These are phyloP conservation scores for Cyanoderma ruficeps DNA, from an alignment of 2,113 vertebrate genomes.

Conservation along the genomic window DNA sequence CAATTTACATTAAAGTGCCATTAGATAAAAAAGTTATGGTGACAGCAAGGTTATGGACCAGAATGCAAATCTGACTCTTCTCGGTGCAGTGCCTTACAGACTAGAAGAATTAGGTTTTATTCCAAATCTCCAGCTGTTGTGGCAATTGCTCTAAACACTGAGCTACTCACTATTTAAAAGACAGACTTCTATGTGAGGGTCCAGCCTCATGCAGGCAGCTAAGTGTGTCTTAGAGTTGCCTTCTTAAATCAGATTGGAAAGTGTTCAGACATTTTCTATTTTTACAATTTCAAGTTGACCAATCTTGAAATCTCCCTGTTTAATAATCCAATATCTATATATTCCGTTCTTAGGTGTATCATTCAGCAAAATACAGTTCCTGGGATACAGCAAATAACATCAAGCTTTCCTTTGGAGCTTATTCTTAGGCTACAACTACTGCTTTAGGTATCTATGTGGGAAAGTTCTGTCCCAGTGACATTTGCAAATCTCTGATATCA, in stretches of 20 bases:
- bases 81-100: background rate
- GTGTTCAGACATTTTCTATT: background rate
- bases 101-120: background rate
- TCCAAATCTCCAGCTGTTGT: background rate
- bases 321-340: background rate
- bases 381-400: background rate
- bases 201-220: background rate
- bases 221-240: background rate
- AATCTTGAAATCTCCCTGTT: background rate
- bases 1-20: background rate
- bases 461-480: conserved; percentile 8
- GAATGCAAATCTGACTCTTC: background rate
- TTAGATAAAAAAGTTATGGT: background rate
- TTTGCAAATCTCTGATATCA: conserved; percentile 20
- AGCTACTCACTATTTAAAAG: background rate
- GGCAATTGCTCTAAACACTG: background rate
- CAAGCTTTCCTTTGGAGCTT: background rate
- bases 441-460: background rate
- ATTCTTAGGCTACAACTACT: background rate
- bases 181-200: background rate
- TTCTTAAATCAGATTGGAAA: background rate
- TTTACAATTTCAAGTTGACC: background rate
- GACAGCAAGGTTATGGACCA: background rate
- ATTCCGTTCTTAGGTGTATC: background rate
- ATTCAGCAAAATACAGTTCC: background rate